These are phyloP conservation scores for Styela clava DNA, from an alignment of 23 tunicate species.

Conservation along the genomic window DNA sequence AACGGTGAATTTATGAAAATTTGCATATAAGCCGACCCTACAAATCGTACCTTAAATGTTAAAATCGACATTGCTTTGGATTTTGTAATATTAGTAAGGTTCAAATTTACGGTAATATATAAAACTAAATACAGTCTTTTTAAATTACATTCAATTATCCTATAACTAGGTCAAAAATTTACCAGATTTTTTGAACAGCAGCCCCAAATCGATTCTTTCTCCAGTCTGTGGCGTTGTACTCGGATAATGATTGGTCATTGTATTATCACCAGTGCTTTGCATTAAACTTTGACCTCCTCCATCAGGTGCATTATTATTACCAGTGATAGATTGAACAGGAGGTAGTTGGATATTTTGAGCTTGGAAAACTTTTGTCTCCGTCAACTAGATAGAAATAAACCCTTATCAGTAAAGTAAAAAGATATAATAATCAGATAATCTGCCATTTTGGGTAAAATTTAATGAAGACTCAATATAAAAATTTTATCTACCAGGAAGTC, in stretches of 20 bases:
- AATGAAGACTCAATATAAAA: too few relatives aligned
- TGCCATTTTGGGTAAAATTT: too few relatives aligned
- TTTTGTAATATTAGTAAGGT: too few relatives aligned
- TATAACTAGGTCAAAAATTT: too few relatives aligned
- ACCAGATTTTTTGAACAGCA: constrained; percentile 68
- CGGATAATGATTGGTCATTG: background rate
- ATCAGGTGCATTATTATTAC: background rate
- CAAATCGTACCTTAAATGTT: too few relatives aligned
- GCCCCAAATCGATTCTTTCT: constrained; percentile 73
- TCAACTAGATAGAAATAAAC: constrained; percentile 35
- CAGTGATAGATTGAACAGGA: constrained; percentile 28
- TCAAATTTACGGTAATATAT: too few relatives aligned
- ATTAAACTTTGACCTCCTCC: background rate
- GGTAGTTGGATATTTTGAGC: constrained; percentile 45
- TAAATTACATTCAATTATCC: too few relatives aligned
- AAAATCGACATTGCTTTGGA: too few relatives aligned
- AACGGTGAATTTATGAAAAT: too few relatives aligned
- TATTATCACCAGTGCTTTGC: background rate
- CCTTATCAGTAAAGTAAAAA: background rate
- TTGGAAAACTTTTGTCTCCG: constrained; percentile 84
- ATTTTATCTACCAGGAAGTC: too few relatives aligned
- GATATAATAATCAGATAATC: background rate
- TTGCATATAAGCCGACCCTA: too few relatives aligned
- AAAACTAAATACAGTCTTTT: too few relatives aligned
- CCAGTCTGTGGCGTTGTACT: constrained; percentile 69